Base-by-base conservation (phyloP, 2,888 invertebrate genomes). In the Callinectes sapidus region DNA sequence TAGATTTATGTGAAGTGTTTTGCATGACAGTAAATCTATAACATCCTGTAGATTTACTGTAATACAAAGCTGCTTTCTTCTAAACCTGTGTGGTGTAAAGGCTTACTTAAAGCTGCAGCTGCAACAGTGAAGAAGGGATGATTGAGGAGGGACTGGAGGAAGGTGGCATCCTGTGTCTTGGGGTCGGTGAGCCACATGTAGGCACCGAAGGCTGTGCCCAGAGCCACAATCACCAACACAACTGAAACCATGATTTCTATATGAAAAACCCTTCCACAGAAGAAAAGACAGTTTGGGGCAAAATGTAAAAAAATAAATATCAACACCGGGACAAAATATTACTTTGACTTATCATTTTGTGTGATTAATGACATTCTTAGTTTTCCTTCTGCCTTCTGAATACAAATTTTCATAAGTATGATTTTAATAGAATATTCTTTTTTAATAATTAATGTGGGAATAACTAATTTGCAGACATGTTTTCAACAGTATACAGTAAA, bases 171-270 rank as follows among this genome's bases (percentile, higher is more conserved):
- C n/a, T 98, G 97, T 35, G 99, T 99, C 92, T 98, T 97, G 0
- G 99, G 99, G 96, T 99, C 99, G 95, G 98, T 97, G 87, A 99
- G 96, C 99, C 99, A 99, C 95, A 98, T 98, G 97, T 98, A 99
- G 3, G 99, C 99, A 14, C 99, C 98, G 92, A 98, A 97, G 18
- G 98, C 98, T 91, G 99, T 98, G 95, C 98, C 98, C 32, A 98
- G 96, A 0, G 99, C 98, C 94, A 98, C 97, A 90, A 98, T 97
- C 91, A 97, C 97, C 95, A 99, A 96, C 87, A 99, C 96, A 96
- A 99, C 98, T 99, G 96, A 95, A 96, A 96, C 95, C 32, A 35
- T 61, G 13, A 66, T 42, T 42, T 48, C 5, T 61, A 23, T 61
- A 16, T 18, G 16, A 61, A 61, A 18, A 61, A 61, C 5, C 61